These are phyloP conservation scores for Dendrophyllia cribrosa DNA, from an alignment of 64 coral and sea anemone genomes.

Conservation along the genomic window DNA sequence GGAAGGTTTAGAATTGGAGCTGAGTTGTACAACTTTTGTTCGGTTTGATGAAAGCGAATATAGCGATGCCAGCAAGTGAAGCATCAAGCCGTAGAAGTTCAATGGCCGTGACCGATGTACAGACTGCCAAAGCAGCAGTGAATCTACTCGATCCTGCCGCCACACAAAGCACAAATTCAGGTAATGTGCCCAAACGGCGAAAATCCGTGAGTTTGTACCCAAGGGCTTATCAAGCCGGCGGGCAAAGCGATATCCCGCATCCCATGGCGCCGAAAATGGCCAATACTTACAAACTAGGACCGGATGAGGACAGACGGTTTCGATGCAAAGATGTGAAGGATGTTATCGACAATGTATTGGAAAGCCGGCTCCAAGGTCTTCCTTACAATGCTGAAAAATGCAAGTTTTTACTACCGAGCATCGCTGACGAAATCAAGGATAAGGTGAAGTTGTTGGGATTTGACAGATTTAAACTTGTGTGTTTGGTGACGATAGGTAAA, in stretches of 20 bases:
- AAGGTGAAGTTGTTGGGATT: constrained; percentile 73
- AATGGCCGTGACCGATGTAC: background rate
- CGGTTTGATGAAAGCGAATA: background rate
- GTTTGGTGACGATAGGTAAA: constrained; percentile 69
- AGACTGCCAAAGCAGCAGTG: background rate
- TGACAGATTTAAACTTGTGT: constrained; percentile 75
- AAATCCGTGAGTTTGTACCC: constrained; percentile 15
- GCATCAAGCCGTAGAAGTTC: constrained; percentile 22
- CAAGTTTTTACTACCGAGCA: constrained; percentile 20
- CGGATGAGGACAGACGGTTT: constrained; percentile 49
- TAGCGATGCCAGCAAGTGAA: constrained; percentile 31
- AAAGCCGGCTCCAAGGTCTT: constrained; percentile 30
- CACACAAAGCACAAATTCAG: constrained; percentile 1
- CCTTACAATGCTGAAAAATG: constrained; percentile 58
- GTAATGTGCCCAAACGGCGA: background rate
- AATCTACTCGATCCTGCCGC: constrained; percentile 3
- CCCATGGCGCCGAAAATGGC: background rate
- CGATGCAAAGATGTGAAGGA: constrained; percentile 53
- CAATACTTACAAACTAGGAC: constrained; percentile 53
- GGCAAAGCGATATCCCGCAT: background rate
- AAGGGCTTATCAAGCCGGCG: constrained; percentile 1
- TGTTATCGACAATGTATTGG: constrained; percentile 52
- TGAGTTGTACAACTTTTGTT: background rate
- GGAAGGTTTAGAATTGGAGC: background rate
- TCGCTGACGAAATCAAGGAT: constrained; percentile 72